Conservation (phyloP, 1,140 invertebrate genomes). For the Zaprionus ornatus region DNA sequence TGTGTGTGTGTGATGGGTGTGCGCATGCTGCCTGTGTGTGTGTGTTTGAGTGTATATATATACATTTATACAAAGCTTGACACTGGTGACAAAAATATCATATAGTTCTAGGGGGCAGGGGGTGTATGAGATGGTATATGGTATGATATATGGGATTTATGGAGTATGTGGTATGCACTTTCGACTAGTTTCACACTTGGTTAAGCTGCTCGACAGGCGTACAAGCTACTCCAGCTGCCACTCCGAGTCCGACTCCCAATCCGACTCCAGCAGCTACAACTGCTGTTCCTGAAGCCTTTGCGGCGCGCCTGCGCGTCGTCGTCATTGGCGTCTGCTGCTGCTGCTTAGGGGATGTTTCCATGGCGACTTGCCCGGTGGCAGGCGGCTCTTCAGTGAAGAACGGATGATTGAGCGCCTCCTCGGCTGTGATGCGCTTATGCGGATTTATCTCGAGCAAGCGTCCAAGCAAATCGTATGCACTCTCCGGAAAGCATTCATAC, state of each 20-base stretch:
- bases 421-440: conserved; percentile 98
- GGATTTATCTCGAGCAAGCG: conserved; percentile 99
- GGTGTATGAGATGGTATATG: neutral
- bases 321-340: neutral
- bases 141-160: neutral
- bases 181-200: conserved; percentile 70
- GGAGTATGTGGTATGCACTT: neutral
- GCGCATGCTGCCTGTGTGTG: conserved; percentile 7
- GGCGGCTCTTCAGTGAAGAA: conserved; percentile 84
- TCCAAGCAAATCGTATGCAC: conserved; percentile 98
- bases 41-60: conserved; percentile 14
- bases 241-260: conserved; percentile 6
- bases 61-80: conserved; percentile 32
- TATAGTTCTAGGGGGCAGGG: conserved; percentile 3
- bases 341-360: neutral
- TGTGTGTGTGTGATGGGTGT: neutral
- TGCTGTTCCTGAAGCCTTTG: neutral
- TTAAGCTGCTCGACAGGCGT: conserved; percentile 30
- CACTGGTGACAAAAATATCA: conserved; percentile 28
- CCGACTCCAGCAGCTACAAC: neutral
- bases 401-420: conserved; percentile 98
- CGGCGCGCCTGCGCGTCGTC: conserved; percentile 27
- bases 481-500: conserved; percentile 74
- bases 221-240: conserved; percentile 1
- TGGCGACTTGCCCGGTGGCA: conserved; percentile 19